These are phyloP conservation scores for Gallinago jamesoni DNA, from an alignment of 2,113 vertebrate genomes.

Conservation along the genomic window DNA sequence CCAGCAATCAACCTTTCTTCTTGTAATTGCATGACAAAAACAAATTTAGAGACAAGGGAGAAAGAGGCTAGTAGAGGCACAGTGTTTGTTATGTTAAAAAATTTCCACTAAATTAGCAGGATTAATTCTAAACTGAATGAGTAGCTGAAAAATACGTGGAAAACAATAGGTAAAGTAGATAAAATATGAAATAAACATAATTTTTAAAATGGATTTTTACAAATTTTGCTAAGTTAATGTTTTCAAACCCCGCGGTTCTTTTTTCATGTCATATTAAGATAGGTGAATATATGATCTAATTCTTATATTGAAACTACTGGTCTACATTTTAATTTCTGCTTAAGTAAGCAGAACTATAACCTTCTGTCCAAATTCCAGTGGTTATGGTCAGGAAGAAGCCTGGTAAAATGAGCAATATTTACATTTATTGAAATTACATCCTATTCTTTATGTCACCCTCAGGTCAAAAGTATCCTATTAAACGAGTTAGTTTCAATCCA, in stretches of 20 bases:
- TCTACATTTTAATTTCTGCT: neutral
- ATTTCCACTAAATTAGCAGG: neutral
- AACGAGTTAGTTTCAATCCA: neutral
- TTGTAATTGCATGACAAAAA: neutral
- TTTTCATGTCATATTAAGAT: neutral
- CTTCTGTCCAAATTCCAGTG: neutral
- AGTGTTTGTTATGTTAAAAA: neutral
- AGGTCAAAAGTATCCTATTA: neutral
- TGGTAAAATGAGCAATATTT: neutral
- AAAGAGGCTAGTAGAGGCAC: neutral
- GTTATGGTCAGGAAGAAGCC: neutral
- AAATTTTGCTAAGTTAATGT: neutral
- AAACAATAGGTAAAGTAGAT: neutral
- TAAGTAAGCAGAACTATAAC: neutral
- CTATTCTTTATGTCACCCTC: fast-evolving
- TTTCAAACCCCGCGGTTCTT: neutral
- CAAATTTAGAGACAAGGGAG: neutral
- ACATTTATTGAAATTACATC: neutral
- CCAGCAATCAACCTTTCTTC: neutral
- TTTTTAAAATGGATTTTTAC: neutral
- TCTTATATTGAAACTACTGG: neutral
- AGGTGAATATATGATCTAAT: neutral
- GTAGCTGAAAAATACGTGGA: neutral
- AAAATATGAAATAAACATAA: neutral
- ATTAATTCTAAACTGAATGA: neutral